Percentiles rank a stretch among this genome's conserved stretches.
Conservation (phyloP, 2,888 invertebrate genomes). For the Fragum fragum region DNA sequence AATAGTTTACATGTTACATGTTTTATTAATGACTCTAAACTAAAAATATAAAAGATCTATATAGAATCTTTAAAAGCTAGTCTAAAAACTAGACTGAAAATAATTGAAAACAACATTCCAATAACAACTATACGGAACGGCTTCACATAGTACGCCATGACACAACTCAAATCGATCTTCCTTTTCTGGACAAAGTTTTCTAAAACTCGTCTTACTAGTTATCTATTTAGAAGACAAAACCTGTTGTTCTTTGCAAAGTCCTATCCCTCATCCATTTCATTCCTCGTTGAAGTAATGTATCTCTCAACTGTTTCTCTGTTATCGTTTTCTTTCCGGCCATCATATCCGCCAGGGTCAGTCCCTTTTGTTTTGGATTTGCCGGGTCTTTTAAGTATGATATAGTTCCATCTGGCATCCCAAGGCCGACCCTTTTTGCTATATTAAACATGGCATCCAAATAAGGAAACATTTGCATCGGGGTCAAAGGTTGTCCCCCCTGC, state of each 20-base stretch:
- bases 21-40: no score
- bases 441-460: not conserved
- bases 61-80: no score
- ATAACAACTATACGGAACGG: no score
- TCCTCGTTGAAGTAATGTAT: not conserved
- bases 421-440: not conserved
- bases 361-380: not conserved
- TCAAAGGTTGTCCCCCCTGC: not conserved
- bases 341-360: not conserved
- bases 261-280: not conserved
- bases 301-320: not conserved
- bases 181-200: no score
- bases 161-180: no score
- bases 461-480: not conserved
- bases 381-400: not conserved
- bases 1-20: no score
- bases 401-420: constrained; percentile 4
- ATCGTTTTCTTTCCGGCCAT: not conserved
- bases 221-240: not conserved
- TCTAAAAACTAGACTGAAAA: no score
- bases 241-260: not conserved
- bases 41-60: no score
- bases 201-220: no score
- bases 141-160: no score
- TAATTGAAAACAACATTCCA: no score